Percentiles rank a stretch among this genome's conserved stretches.
Evolutionary conservation across 2,888 invertebrate genomes (phyloP).

Genomic region (Micoletzkya japonica): DNA sequence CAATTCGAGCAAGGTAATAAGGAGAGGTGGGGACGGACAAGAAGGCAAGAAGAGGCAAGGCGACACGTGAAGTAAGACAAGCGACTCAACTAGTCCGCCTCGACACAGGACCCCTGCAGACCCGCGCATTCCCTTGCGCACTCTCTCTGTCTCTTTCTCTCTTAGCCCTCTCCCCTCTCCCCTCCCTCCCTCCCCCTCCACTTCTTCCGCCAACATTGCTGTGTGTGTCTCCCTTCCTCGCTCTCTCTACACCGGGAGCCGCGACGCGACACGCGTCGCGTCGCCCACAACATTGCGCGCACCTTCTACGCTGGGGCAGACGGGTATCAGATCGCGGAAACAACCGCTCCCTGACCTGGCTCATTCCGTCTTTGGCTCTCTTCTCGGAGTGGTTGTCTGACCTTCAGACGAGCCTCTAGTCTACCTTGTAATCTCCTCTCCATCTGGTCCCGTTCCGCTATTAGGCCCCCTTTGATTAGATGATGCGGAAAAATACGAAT

Average conservation of each 20-base stretch:
- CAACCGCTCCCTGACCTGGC: not conserved
- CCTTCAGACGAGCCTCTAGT: too few species aligned
- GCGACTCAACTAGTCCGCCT: too few species aligned
- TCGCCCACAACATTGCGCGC: not conserved
- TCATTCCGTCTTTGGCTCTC: too few species aligned
- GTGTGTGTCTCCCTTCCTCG: too few species aligned
- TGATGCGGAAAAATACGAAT: slow-evolving; percentile 2
- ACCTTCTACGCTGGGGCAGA: not conserved
- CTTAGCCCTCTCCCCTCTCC: slow-evolving; percentile 6
- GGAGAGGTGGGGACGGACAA: not conserved
- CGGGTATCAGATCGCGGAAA: not conserved
- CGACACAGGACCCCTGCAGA: not conserved
- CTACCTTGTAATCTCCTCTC: not conserved
- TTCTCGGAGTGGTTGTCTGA: too few species aligned
- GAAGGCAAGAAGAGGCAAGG: too few species aligned
- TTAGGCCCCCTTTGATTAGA: not conserved
- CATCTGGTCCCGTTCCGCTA: not conserved
- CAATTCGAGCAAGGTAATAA: not conserved
- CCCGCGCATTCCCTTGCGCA: not conserved
- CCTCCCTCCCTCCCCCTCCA: not conserved
- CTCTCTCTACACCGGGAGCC: not conserved
- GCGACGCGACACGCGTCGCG: slow-evolving; percentile 17
- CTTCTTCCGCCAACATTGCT: too few species aligned
- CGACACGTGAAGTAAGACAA: too few species aligned
- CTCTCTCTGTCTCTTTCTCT: slow-evolving; percentile 5